Percentiles rank a stretch among this genome's conserved stretches.
These are phyloP conservation scores for Hippocampus kuda DNA, from an alignment of 2,797 vertebrate species.

Conservation along the genomic window DNA sequence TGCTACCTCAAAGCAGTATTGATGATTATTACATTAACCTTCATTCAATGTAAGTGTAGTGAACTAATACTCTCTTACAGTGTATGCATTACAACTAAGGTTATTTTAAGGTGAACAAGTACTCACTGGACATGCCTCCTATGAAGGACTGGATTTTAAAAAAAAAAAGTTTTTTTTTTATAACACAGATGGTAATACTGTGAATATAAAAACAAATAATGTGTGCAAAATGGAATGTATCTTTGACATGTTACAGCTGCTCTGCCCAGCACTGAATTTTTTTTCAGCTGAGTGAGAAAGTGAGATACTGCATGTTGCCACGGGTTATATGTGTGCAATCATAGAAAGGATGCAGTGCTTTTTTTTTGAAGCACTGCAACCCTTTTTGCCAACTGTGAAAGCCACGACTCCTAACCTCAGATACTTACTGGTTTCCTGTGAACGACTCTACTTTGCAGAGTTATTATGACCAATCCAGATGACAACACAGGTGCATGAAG, in stretches of 20 bases:
- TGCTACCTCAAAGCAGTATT: too few relatives aligned
- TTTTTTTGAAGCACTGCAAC: neutral
- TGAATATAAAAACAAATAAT: neutral
- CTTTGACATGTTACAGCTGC: neutral
- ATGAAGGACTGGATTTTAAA: neutral
- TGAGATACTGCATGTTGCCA: neutral
- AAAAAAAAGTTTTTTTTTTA: neutral
- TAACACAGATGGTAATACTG: neutral
- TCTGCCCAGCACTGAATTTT: neutral
- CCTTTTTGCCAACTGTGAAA: neutral
- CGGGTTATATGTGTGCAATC: neutral
- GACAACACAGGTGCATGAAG: constrained; percentile 36
- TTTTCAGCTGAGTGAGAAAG: neutral
- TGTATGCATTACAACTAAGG: neutral
- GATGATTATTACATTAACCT: too few relatives aligned
- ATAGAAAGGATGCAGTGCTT: neutral
- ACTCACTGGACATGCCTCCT: neutral
- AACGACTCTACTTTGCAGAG: neutral
- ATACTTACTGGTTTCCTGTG: neutral
- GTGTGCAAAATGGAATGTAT: neutral
- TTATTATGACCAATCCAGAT: constrained; percentile 5
- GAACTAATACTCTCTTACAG: too few relatives aligned
- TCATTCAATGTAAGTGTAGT: too few relatives aligned
- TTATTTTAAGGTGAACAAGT: neutral
- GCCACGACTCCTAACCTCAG: neutral